These are phyloP conservation scores for Hystrix brachyura DNA, from an alignment of 2,113 vertebrate genomes.

Conservation along the genomic window DNA sequence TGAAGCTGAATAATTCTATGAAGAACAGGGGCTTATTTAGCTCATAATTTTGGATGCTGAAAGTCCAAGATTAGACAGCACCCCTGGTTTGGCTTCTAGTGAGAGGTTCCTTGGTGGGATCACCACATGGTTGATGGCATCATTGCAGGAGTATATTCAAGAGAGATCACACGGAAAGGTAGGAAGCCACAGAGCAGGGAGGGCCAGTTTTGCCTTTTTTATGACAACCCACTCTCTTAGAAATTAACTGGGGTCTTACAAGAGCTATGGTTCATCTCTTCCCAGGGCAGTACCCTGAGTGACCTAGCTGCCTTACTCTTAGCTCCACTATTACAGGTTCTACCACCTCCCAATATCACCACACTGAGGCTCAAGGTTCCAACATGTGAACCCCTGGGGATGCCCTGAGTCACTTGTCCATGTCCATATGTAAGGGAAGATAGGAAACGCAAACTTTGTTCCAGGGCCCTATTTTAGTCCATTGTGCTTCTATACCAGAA, in stretches of 20 bases:
- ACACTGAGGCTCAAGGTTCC: neutral
- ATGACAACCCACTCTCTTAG: neutral
- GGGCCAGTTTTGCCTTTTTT: neutral
- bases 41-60: neutral
- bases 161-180: neutral
- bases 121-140: neutral
- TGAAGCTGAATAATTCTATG: neutral
- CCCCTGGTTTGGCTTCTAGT: neutral
- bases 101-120: neutral
- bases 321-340: neutral
- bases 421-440: neutral
- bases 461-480: neutral
- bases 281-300: neutral
- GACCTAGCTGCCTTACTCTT: neutral
- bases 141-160: neutral
- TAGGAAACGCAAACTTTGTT: constrained; percentile 45
- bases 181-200: neutral
- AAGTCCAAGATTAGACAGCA: neutral
- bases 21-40: neutral
- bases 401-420: neutral
- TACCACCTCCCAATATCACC: neutral
- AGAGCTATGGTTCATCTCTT: neutral
- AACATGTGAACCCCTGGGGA: neutral
- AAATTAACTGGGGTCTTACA: neutral
- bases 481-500: neutral